Base-by-base conservation (phyloP, 2,888 invertebrate species). In the Toxonevra muliebris region DNA sequence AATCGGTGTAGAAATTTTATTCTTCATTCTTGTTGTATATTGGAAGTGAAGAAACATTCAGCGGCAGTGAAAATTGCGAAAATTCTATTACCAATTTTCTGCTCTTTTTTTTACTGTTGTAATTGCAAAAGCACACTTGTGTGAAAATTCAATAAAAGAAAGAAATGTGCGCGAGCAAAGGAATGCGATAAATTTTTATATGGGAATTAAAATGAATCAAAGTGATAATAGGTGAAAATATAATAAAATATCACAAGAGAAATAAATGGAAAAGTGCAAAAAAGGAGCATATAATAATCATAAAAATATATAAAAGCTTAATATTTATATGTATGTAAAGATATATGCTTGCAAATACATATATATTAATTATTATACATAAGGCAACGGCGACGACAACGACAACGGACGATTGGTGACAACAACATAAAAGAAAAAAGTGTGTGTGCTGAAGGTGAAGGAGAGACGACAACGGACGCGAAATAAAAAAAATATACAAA, bases 111-210 rank as follows among this genome's bases (percentile, higher is more conserved):
- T 7, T 7, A n/a, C 8, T 48, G 50, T 48, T 48, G 13, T 48
- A 48, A 48, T 15, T 4, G 15, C 15, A 48, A n/a, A 48, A 2
- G 2, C 15, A 48, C 13, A 30, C 30, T 48, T n/a, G 13, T 48
- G 50, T 48, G 50, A 48, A 48, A 48, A 48, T 48, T 48, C 50
- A 48, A 48, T 48, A 48, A 50, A 58, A 13, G 41, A 45, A 65
- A 13, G 52, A 65, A 59, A 42, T 55, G 50, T 30, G 52, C 62
- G 59, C 61, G 71, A 70, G 66, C 59, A 62, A 63, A 67, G 66
- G 71, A 69, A 74, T 60, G 65, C 66, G 71, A 67, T 58, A 69
- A 50, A 15, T 30, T 30, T 30, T 30, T 30, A 30, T 30, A 30
- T 30, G 30, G 30, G 30, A 30, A 30, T 48, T n/a, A 4, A 48